A percentile compares a stretch with the other conserved stretches of the same genome.
Conservation (phyloP, 2,888 invertebrate species). For the Griposia aprilina region DNA sequence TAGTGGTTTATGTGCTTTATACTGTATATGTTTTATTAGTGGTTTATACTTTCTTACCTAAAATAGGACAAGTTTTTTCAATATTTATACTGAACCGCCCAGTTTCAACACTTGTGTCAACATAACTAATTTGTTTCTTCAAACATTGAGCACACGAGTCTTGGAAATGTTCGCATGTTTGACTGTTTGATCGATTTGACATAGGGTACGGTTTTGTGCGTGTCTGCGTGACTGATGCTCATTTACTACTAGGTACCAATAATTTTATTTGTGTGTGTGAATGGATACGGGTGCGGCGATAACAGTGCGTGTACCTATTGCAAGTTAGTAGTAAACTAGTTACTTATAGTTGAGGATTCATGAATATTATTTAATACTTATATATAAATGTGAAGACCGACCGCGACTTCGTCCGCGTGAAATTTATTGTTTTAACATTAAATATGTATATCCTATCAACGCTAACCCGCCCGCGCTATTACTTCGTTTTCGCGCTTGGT, state of each 20-base stretch:
- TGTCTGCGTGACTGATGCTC: constrained; percentile 50
- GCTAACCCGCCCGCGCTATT: too few species aligned
- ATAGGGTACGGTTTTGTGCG: constrained; percentile 35
- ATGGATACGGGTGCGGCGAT: constrained; percentile 44
- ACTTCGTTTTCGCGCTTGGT: too few species aligned
- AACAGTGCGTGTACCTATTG: constrained; percentile 30
- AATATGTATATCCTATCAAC: too few species aligned
- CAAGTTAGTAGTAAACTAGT: background rate
- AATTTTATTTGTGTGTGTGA: constrained; percentile 40
- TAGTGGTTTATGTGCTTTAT: too few species aligned
- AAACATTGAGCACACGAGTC: constrained; percentile 48
- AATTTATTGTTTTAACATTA: too few species aligned
- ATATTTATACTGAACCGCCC: constrained; percentile 23
- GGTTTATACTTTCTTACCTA: background rate
- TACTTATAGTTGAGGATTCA: background rate
- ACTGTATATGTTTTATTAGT: too few species aligned
- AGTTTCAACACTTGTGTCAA: constrained; percentile 51
- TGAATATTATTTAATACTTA: constrained; percentile 5
- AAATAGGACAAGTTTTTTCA: constrained; percentile 9
- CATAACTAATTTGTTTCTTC: constrained; percentile 38
- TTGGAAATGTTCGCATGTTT: constrained; percentile 32
- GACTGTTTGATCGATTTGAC: constrained; percentile 55
- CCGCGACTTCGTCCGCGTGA: background rate
- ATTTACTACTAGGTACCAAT: constrained; percentile 33
- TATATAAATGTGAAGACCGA: too few species aligned